Conservation (phyloP, 1,140 invertebrate species). For the Polypedilum vanderplanki region DNA sequence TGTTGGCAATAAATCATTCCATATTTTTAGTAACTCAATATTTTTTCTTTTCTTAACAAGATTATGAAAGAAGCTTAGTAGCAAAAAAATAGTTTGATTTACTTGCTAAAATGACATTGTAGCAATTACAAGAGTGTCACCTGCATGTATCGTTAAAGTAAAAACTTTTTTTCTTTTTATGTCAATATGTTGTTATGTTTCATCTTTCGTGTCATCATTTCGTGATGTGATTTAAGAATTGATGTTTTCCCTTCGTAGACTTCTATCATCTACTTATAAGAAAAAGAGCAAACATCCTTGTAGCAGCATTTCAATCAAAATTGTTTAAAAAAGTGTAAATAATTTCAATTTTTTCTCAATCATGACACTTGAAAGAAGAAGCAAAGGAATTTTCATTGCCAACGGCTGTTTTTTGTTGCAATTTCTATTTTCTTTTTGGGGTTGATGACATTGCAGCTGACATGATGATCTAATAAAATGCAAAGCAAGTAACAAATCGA, state of each 20-base stretch:
- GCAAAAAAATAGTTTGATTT: neutral
- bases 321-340: constrained; percentile 27
- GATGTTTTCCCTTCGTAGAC: neutral
- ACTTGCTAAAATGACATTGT: neutral
- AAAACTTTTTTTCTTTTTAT: neutral
- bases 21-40: no score
- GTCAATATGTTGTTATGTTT: constrained; percentile 7
- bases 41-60: no score
- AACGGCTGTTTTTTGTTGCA: neutral
- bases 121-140: constrained; percentile 15
- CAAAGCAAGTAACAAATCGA: constrained; percentile 9
- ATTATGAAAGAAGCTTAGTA: no score
- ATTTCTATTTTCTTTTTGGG: neutral
- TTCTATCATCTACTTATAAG: neutral
- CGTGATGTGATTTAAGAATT: neutral
- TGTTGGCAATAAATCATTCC: no score
- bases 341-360: constrained; percentile 24
- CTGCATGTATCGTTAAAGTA: constrained; percentile 10
- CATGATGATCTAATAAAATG: constrained; percentile 25
- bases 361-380: neutral
- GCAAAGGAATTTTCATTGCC: constrained; percentile 21
- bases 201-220: neutral
- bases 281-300: neutral
- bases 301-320: constrained; percentile 1
- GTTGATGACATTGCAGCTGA: constrained; percentile 22